Evolutionary conservation across 2,888 invertebrate genomes (phyloP).

Genomic region (Acanthococcus lagerstroemiae): DNA sequence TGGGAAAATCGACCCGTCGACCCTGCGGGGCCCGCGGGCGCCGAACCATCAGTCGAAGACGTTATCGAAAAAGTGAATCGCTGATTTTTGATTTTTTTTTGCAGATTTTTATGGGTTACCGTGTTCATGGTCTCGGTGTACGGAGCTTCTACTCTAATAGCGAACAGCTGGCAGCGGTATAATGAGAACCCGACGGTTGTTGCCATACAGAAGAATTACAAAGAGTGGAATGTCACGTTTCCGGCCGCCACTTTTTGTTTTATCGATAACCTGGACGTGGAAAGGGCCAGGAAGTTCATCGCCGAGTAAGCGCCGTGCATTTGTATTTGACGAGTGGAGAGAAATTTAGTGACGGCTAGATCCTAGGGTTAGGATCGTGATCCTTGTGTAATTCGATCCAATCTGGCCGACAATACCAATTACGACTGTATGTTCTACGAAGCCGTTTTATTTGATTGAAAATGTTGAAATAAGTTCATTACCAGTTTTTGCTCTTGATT

Average conservation of each 20-base stretch:
- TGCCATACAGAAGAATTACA: slow-evolving; percentile 52
- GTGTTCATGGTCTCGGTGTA: slow-evolving; percentile 34
- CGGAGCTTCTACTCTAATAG: slow-evolving; percentile 41
- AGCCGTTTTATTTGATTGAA: too few species aligned
- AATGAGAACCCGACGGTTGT: slow-evolving; percentile 54
- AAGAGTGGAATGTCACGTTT: slow-evolving; percentile 51
- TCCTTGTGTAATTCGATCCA: not conserved
- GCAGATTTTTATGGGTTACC: slow-evolving; percentile 36
- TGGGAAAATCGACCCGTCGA: too few species aligned
- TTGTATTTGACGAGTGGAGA: not conserved
- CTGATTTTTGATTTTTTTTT: not conserved
- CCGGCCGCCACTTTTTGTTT: slow-evolving; percentile 51
- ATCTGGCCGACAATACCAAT: not conserved
- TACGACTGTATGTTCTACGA: not conserved
- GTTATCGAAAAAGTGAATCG: slow-evolving; percentile 28
- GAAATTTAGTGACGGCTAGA: too few species aligned
- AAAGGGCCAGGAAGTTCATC: slow-evolving; percentile 40
- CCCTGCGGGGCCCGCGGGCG: too few species aligned
- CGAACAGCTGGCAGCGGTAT: slow-evolving; percentile 49
- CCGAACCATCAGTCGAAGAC: too few species aligned
- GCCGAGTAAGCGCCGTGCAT: slow-evolving; percentile 38
- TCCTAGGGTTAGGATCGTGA: too few species aligned
- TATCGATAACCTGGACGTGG: slow-evolving; percentile 34
- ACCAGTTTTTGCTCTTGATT: too few species aligned
- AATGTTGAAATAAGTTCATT: too few species aligned